Evolutionary conservation across 2,888 invertebrate species (phyloP).

Genomic region (Horisme vitalbata): DNA sequence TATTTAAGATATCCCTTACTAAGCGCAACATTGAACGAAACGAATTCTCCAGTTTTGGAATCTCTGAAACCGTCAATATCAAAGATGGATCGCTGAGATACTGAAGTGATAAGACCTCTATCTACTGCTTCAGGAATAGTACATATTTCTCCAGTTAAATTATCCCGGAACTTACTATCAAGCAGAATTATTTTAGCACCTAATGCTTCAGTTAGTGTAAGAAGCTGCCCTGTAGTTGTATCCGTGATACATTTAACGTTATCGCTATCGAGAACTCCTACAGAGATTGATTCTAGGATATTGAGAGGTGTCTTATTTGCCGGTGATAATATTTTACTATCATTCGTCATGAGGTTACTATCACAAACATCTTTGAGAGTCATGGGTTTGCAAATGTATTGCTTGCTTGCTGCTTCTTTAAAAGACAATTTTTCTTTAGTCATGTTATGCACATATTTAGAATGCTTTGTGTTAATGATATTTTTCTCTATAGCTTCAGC

Average conservation of each 20-base stretch:
- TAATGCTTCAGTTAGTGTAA: constrained; percentile 93
- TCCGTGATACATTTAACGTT: constrained; percentile 93
- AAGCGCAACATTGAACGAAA: constrained; percentile 92
- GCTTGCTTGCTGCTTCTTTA: constrained; percentile 91
- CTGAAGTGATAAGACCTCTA: constrained; percentile 93
- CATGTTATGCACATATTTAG: constrained; percentile 89
- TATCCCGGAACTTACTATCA: constrained; percentile 89
- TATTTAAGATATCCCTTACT: constrained; percentile 90
- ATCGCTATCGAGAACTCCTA: constrained; percentile 94
- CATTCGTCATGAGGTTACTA: constrained; percentile 89
- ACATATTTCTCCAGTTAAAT: constrained; percentile 87
- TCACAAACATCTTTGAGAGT: constrained; percentile 95
- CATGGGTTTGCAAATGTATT: constrained; percentile 93
- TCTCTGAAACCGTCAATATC: constrained; percentile 96
- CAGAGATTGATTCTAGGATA: constrained; percentile 92
- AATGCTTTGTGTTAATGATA: constrained; percentile 91
- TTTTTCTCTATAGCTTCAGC: constrained; percentile 90
- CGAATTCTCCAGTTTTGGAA: constrained; percentile 89
- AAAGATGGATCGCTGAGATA: constrained; percentile 93
- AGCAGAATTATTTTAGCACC: constrained; percentile 89
- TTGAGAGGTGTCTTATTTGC: constrained; percentile 89
- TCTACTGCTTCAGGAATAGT: constrained; percentile 94
- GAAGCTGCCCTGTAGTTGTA: constrained; percentile 88
- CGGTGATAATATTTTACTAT: constrained; percentile 91
- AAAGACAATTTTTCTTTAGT: constrained; percentile 90